A percentile compares a stretch with the other conserved stretches of the same genome.
These are phyloP conservation scores for Camponotus fellah DNA, from an alignment of 2,888 invertebrate genomes.

Conservation along the genomic window DNA sequence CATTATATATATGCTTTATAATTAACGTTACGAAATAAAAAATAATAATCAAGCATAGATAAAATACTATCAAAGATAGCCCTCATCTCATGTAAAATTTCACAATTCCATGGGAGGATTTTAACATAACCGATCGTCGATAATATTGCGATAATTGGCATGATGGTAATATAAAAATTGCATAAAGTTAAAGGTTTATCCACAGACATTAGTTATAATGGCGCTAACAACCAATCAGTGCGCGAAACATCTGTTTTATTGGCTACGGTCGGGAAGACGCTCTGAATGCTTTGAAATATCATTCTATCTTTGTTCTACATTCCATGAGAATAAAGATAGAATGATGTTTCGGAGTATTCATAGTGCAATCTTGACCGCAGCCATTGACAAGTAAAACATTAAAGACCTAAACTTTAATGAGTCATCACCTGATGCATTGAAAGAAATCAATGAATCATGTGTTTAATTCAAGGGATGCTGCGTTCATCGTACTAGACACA, in stretches of 20 bases:
- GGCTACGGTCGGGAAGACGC: no score
- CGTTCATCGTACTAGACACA: background rate
- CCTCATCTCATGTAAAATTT: background rate
- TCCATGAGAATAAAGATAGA: no score
- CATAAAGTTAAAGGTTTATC: background rate
- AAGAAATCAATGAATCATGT: background rate
- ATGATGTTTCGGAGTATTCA: no score
- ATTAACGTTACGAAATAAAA: background rate
- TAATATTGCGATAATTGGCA: background rate
- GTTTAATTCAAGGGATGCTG: background rate
- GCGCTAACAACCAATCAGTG: background rate
- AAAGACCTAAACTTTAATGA: background rate
- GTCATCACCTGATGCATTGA: background rate
- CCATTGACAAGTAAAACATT: background rate
- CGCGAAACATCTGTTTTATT: background rate
- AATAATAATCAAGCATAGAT: background rate
- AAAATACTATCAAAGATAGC: slow-evolving; percentile 5
- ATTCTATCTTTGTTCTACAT: no score
- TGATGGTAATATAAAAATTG: background rate
- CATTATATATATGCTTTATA: background rate
- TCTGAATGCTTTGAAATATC: no score
- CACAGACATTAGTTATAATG: background rate
- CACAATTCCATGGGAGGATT: background rate
- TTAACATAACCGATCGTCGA: background rate
- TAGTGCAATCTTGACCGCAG: no score